Evolutionary conservation across 2,888 invertebrate genomes (phyloP).

Genomic region (Calliopum simillimum): DNA sequence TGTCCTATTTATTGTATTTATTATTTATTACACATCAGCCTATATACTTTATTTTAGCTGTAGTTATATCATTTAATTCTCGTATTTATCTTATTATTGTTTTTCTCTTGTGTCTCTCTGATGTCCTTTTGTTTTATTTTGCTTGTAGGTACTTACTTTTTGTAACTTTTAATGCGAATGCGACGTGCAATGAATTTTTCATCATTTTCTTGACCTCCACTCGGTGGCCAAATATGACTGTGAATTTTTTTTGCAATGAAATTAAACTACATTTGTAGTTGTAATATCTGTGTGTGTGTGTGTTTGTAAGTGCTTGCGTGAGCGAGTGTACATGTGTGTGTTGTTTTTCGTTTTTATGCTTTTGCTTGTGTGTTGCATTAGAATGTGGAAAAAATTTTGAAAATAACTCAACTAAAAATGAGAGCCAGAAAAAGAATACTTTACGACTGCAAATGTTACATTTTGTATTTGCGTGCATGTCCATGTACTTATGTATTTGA

Average conservation of each 20-base stretch:
- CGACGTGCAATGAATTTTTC: slow-evolving; percentile 28
- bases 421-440: too few species aligned
- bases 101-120: neutral
- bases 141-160: slow-evolving; percentile 20
- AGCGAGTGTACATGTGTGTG: neutral
- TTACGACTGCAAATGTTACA: too few species aligned
- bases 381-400: too few species aligned
- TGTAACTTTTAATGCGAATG: slow-evolving; percentile 31
- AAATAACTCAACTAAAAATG: too few species aligned
- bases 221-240: slow-evolving; percentile 5
- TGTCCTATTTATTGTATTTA: too few species aligned
- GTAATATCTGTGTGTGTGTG: neutral
- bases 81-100: neutral
- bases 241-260: neutral
- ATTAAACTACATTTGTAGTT: neutral
- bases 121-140: neutral
- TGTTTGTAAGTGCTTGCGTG: neutral
- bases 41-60: too few species aligned
- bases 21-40: too few species aligned
- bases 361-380: too few species aligned
- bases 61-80: neutral
- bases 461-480: too few species aligned
- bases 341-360: neutral
- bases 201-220: slow-evolving; percentile 16
- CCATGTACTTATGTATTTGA: too few species aligned